These are phyloP conservation scores for Chiloscyllium punctatum DNA, from an alignment of 2,797 vertebrate species.

Conservation along the genomic window DNA sequence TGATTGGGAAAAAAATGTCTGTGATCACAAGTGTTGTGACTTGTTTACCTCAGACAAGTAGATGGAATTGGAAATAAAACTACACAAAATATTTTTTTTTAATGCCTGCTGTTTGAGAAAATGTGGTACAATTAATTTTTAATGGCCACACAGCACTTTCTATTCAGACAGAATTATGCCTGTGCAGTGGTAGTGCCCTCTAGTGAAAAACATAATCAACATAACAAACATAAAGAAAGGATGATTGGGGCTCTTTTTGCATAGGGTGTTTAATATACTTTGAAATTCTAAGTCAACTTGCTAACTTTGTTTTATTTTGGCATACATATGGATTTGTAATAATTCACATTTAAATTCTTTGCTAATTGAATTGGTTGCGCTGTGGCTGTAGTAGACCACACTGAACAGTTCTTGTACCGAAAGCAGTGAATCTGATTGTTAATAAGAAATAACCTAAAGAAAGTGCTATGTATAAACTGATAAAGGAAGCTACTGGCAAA, in stretches of 20 bases:
- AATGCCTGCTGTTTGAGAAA: constrained; percentile 8
- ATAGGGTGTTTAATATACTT: no score
- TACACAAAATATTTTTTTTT: not conserved
- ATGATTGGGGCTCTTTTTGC: not conserved
- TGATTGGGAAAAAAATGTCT: constrained; percentile 60
- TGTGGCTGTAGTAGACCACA: no score
- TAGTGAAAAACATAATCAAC: constrained; percentile 60
- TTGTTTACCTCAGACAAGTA: constrained; percentile 1
- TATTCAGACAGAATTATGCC: constrained; percentile 46
- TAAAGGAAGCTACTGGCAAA: not conserved
- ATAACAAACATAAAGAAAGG: not conserved
- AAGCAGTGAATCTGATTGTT: not conserved
- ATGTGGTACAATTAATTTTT: constrained; percentile 15
- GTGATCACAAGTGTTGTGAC: not conserved
- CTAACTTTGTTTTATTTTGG: not conserved
- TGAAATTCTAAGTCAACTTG: not conserved
- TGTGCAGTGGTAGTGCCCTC: constrained; percentile 80
- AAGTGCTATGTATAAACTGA: no score
- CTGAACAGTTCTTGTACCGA: not conserved
- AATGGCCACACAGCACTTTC: not conserved
- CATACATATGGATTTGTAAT: not conserved
- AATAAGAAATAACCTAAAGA: not conserved
- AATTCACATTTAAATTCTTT: not conserved
- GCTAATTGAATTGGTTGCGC: not conserved
- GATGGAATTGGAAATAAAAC: not conserved